phyloP scores from a whole-genome alignment of 2,888 invertebrate species.

The Ennomos fuscantarius region DNA sequence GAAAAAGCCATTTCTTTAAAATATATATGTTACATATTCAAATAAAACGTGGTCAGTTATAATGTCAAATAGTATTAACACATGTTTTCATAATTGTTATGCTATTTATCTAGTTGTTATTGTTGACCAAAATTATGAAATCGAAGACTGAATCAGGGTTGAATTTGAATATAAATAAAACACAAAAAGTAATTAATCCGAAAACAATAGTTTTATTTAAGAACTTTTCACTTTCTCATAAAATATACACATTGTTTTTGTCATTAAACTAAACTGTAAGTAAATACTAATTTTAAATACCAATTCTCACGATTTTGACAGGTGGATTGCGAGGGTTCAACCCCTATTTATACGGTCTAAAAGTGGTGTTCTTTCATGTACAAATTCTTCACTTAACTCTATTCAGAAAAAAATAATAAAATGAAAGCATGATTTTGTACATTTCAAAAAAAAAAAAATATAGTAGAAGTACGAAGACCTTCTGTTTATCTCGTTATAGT shows the following conservation, averaged over 20 bases:
- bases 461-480: slow-evolving; percentile 62
- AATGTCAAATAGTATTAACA: background rate
- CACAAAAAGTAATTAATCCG: slow-evolving; percentile 79
- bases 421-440: slow-evolving; percentile 84
- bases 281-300: slow-evolving; percentile 86
- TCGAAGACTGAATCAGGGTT: slow-evolving; percentile 42
- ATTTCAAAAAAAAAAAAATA: slow-evolving; percentile 72
- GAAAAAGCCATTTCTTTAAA: slow-evolving; percentile 20
- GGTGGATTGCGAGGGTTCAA: slow-evolving; percentile 49
- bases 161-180: slow-evolving; percentile 72
- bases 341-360: slow-evolving; percentile 38
- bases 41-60: slow-evolving; percentile 9
- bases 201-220: slow-evolving; percentile 86
- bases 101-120: too few species aligned
- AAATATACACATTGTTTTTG: slow-evolving; percentile 86
- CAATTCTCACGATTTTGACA: slow-evolving; percentile 76
- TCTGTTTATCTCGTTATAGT: slow-evolving; percentile 67
- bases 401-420: slow-evolving; percentile 79
- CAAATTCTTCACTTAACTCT: slow-evolving; percentile 80
- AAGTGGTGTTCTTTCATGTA: slow-evolving; percentile 71
- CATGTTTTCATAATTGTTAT: background rate
- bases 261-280: slow-evolving; percentile 85
- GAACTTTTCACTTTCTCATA: slow-evolving; percentile 85
- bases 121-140: slow-evolving; percentile 17
- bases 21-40: slow-evolving; percentile 15